A percentile compares a stretch with the other conserved stretches of the same genome.
These are phyloP conservation scores for Myotis daubentonii DNA, from an alignment of 2,797 vertebrate genomes.

Conservation along the genomic window DNA sequence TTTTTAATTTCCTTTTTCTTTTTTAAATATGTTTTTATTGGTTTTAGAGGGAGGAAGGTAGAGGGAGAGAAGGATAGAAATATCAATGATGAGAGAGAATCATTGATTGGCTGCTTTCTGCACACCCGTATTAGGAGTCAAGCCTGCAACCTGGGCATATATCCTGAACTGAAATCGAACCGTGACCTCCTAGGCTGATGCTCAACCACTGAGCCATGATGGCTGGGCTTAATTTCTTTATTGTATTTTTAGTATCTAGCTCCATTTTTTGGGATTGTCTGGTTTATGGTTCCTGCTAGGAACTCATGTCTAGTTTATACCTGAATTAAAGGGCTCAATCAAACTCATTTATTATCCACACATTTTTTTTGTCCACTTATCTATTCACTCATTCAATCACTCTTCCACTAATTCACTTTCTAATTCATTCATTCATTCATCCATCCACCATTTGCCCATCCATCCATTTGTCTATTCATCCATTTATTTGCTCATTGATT, in stretches of 20 bases:
- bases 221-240: constrained; percentile 7
- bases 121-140: too few species aligned
- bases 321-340: constrained; percentile 8
- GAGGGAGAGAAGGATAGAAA: too few species aligned
- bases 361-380: neutral
- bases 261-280: constrained; percentile 51
- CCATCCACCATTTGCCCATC: neutral
- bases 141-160: too few species aligned
- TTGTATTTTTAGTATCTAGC: constrained; percentile 56
- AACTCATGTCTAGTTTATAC: constrained; percentile 23
- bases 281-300: neutral
- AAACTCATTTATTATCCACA: constrained; percentile 14
- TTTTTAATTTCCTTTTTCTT: constrained; percentile 54
- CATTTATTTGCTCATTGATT: constrained; percentile 4
- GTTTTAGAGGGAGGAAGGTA: too few species aligned
- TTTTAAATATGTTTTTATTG: neutral
- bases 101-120: too few species aligned
- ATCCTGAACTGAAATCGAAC: too few species aligned
- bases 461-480: neutral
- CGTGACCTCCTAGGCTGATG: too few species aligned
- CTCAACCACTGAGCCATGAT: too few species aligned
- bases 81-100: too few species aligned
- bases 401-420: neutral
- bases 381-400: neutral
- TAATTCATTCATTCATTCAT: neutral